Base-by-base conservation (phyloP, 2,797 vertebrate species). In the Cirrhinus molitorella region DNA sequence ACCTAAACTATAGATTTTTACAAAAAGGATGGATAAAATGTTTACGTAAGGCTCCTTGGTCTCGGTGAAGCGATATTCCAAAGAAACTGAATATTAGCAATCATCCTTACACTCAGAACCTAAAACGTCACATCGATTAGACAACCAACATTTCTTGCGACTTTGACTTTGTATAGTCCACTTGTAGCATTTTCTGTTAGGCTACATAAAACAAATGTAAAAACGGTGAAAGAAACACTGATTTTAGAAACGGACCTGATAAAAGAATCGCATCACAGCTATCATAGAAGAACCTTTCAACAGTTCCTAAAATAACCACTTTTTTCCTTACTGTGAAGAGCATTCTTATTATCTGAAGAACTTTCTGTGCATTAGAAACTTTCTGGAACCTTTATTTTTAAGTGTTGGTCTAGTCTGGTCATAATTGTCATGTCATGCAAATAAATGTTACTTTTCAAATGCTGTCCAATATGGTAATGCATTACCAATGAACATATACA, bases 31-130 rank as follows among this genome's bases (percentile, higher is more conserved):
- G 63, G 37, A 70, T 81, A 2, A 87, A 86, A 55, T 57, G 72
- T 53, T 79, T 90, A 40, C 76, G 85, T 3, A 89, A 88, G 65
- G 85, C 87, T 55, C 85, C 79, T 28, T 86, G 37, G 76, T 84
- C 66, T 77, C 77, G 70, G 45, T 89, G 43, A 84, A 76, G 67
- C 66, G 45, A n/a, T 68, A 68, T 68, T 37, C 79, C 37, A 34
- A 28, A 28, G 5, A 45, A 59, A 45, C n/a, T 28, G 28, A 17
- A 34, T 34, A 40, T 4, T 21, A 74, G 13, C 31, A 55, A 37
- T 21, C 49, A 37, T 12, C 47, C 43, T 71, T 25, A 53, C 5
- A 31, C 5, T 12, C 17, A 13, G 70, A 53, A n/a, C 12, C 19
- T 40, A 9, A 23, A 47, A 51, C 21, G 8, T 63, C 74, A 21